Percentiles rank a stretch among this genome's conserved stretches.
Evolutionary conservation across 2,113 vertebrate genomes (phyloP).

Genomic region (Furnarius figulus): DNA sequence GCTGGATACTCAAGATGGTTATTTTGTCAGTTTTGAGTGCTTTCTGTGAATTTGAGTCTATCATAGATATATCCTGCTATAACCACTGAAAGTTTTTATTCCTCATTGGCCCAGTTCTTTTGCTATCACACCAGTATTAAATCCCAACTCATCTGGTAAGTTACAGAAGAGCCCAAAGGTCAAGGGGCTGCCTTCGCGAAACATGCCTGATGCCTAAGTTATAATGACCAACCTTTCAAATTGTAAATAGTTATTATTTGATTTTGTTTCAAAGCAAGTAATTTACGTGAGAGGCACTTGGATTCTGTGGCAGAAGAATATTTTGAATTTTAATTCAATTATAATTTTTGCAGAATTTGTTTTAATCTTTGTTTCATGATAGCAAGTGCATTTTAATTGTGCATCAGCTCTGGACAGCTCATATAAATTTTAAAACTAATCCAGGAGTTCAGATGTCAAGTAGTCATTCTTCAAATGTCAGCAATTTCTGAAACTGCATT

Average conservation of each 20-base stretch:
- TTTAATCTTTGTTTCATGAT: not conserved
- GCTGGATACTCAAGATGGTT: not conserved
- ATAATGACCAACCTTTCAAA: not conserved
- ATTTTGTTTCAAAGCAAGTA: not conserved
- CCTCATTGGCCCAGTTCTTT: not conserved
- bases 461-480: slow-evolving; percentile 4
- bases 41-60: not conserved
- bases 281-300: not conserved
- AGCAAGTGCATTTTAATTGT: not conserved
- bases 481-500: not conserved
- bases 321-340: not conserved
- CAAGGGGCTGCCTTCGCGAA: slow-evolving; percentile 22
- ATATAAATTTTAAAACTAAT: not conserved
- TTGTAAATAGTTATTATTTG: not conserved
- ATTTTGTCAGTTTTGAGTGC: not conserved
- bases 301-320: not conserved
- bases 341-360: not conserved
- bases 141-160: slow-evolving; percentile 36
- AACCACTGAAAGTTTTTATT: not conserved
- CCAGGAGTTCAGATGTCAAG: not conserved
- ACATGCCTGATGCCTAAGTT: not conserved
- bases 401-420: not conserved
- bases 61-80: not conserved
- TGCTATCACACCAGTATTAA: not conserved
- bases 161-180: slow-evolving; percentile 1